A percentile compares a stretch with the other conserved stretches of the same genome.
Evolutionary conservation across 2,888 invertebrate genomes (phyloP).

Genomic region (Electrophaes corylata): DNA sequence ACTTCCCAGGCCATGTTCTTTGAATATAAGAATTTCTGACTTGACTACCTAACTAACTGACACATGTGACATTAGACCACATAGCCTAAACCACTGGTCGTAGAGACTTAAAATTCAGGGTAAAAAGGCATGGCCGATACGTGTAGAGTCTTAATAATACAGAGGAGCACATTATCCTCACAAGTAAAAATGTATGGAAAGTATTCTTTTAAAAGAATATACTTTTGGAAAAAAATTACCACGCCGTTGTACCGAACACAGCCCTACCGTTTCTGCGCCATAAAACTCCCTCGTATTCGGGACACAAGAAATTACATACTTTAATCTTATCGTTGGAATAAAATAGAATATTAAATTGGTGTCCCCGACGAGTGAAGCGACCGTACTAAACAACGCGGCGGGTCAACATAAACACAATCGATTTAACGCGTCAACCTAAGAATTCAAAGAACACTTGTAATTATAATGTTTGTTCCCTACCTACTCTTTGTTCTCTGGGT

Average conservation of each 20-base stretch:
- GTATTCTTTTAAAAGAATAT: too few species aligned
- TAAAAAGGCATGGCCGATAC: too few species aligned
- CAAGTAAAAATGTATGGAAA: too few species aligned
- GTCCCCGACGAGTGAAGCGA: slow-evolving; percentile 62
- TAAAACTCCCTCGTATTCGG: slow-evolving; percentile 69
- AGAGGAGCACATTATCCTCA: too few species aligned
- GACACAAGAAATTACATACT: slow-evolving; percentile 82
- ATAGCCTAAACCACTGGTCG: too few species aligned
- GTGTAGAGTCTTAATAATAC: too few species aligned
- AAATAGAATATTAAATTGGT: slow-evolving; percentile 83
- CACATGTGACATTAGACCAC: too few species aligned
- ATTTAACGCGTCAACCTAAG: slow-evolving; percentile 49
- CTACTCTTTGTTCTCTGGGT: background rate
- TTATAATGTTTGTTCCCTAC: background rate
- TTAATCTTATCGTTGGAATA: slow-evolving; percentile 81
- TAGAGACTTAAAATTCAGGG: too few species aligned
- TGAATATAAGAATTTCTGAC: too few species aligned
- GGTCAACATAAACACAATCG: slow-evolving; percentile 67
- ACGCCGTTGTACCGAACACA: slow-evolving; percentile 46
- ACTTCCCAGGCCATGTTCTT: too few species aligned
- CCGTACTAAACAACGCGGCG: slow-evolving; percentile 69
- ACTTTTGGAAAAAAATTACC: too few species aligned
- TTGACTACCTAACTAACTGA: too few species aligned
- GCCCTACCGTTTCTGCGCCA: slow-evolving; percentile 63
- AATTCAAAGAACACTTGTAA: slow-evolving; percentile 14